Base-by-base conservation (phyloP, 2,113 vertebrate genomes). In the Pimephales promelas region DNA sequence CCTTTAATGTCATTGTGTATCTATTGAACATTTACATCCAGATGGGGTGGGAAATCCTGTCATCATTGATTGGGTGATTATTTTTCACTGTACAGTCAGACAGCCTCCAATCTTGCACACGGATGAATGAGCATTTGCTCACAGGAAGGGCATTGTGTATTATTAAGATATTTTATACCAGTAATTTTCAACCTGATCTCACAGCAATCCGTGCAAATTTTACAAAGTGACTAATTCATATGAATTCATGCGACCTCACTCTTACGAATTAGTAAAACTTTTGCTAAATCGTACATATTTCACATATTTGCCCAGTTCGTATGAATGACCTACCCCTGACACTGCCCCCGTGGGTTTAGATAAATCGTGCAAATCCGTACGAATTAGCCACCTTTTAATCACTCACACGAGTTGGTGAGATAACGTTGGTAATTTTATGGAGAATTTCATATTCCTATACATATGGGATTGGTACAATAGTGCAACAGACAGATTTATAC, bases 1-100 rank as follows among this genome's bases (percentile, higher is more conserved):
- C 86, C 79, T 88, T 89, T 88, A 89, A 70, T 61, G 80, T 87
- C 86, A 83, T 13, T 80, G 79, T 88, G 88, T 86, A 71, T 85
- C 70, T 79, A 66, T 90, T 66, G 87, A 82, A 62, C 83, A 83
- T 64, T 47, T 66, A 59, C 11, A 84, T 80, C 66, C 57, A 66
- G 81, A 78, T 26, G 34, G 54, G 75, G 4, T 16, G 54, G 36
- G n/a, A 1, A 16, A 61, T 24, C 34, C 24, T 61, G 75, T 61
- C 36, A 0, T 78, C n/a, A 20, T 40, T 34, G 78, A 80, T 47
- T 31, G 61, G 78, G 0, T 31, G 43, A 20, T 52, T 64, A 10
- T 34, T 14, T 64, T 43, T 22, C 10, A 28, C 24, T 49, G 24
- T 28, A 62, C n/a, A 77, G 34, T 77, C 20, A 79, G 22, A 40